phyloP scores from a whole-genome alignment of 2,113 vertebrate species.

The Motacilla tschutschensis region DNA sequence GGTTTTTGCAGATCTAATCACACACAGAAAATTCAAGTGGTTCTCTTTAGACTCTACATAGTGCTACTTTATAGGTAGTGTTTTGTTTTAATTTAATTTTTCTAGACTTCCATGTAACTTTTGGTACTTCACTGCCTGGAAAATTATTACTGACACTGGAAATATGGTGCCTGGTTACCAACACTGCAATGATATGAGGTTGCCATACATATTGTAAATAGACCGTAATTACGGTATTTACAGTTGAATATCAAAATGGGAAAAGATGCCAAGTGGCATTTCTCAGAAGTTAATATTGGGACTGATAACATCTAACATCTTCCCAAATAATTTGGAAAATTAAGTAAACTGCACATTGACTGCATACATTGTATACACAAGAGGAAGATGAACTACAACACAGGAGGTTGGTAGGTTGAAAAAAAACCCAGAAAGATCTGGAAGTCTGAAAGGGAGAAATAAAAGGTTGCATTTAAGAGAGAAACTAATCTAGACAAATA shows the following conservation, averaged over 20 bases:
- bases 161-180: conserved; percentile 21
- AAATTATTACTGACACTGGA: conserved; percentile 43
- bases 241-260: conserved; percentile 44
- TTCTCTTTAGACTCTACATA: background rate
- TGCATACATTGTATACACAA: background rate
- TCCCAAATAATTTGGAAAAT: conserved; percentile 48
- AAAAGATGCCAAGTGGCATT: conserved; percentile 47
- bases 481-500: conserved; percentile 30
- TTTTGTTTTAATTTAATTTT: conserved; percentile 9
- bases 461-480: conserved; percentile 8
- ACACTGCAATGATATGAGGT: conserved; percentile 15
- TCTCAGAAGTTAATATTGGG: conserved; percentile 50
- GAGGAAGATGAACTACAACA: conserved; percentile 21
- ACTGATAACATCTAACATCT: conserved; percentile 27
- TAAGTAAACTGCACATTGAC: background rate
- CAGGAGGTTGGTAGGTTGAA: conserved; percentile 2
- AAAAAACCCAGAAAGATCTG: background rate
- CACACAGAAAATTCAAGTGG: background rate
- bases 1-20: conserved; percentile 3
- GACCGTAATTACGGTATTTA: conserved; percentile 51
- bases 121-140: conserved; percentile 8
- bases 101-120: conserved; percentile 2
- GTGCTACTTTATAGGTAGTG: background rate
- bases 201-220: conserved; percentile 41
- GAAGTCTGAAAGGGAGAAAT: background rate